Evolutionary conservation across 2,797 vertebrate genomes (phyloP).

Genomic region (Clarias pachynema): DNA sequence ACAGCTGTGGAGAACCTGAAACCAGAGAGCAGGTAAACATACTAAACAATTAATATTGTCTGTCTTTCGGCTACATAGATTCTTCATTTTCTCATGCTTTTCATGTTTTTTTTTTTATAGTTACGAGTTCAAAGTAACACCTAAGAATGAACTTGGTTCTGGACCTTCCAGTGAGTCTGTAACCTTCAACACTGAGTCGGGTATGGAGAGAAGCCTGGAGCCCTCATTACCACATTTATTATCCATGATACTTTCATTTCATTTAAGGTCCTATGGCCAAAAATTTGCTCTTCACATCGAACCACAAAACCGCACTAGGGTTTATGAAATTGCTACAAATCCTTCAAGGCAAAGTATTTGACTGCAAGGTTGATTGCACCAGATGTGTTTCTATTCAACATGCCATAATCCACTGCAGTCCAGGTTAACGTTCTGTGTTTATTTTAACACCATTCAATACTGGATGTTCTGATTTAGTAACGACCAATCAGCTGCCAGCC

Average conservation of each 20-base stretch:
- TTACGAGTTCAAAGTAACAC: constrained; percentile 92
- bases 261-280: background rate
- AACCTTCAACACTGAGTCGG: constrained; percentile 94
- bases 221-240: background rate
- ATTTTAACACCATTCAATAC: background rate
- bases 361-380: constrained; percentile 22
- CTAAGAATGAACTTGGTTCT: constrained; percentile 88
- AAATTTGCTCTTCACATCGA: background rate
- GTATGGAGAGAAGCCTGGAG: constrained; percentile 67
- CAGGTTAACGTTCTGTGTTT: constrained; percentile 23
- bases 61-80: background rate
- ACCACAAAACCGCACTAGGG: constrained; percentile 2
- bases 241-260: background rate
- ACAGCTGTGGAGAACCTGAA: constrained; percentile 95
- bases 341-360: constrained; percentile 17
- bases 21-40: constrained; percentile 88
- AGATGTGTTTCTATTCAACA: constrained; percentile 32
- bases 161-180: constrained; percentile 87
- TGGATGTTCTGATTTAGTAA: background rate
- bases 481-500: background rate
- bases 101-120: constrained; percentile 68
- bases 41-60: background rate
- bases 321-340: background rate
- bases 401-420: constrained; percentile 11
- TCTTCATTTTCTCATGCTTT: background rate